Percentiles rank a stretch among this genome's conserved stretches.
Evolutionary conservation across 2,888 invertebrate genomes (phyloP).

Genomic region (Achlya flavicornis): DNA sequence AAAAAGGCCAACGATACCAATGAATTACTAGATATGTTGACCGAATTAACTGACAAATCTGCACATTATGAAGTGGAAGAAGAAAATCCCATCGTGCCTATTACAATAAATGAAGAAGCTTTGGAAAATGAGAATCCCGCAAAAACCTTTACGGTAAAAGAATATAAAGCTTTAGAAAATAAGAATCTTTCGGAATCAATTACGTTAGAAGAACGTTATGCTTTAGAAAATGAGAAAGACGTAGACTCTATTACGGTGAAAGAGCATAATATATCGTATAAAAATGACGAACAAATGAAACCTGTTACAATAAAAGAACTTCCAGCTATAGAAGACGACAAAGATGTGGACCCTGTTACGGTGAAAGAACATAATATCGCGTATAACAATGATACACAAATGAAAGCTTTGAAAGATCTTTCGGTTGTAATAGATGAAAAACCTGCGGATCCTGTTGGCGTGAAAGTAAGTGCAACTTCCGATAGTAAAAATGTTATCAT

Average conservation of each 20-base stretch:
- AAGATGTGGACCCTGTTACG: not conserved
- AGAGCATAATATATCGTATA: conserved; percentile 12
- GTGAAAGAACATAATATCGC: not conserved
- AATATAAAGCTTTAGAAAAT: not conserved
- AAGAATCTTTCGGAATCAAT: not conserved
- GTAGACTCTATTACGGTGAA: conserved; percentile 6
- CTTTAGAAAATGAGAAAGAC: not conserved
- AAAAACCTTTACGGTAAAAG: not conserved
- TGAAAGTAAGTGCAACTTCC: conserved; percentile 25
- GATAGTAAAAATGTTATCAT: conserved; percentile 31
- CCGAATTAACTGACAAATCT: conserved; percentile 56
- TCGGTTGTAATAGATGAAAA: no score
- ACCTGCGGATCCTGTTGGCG: conserved; percentile 10
- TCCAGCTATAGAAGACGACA: not conserved
- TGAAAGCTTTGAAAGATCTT: no score
- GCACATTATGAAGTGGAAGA: conserved; percentile 27
- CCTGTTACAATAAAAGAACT: not conserved
- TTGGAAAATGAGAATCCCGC: not conserved
- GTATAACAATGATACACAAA: no score
- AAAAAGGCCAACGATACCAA: conserved; percentile 61
- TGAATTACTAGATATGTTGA: conserved; percentile 63
- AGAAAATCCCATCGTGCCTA: not conserved
- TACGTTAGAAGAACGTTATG: not conserved
- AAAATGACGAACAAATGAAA: conserved; percentile 1
- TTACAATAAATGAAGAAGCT: conserved; percentile 15